Conservation (phyloP, 2,888 invertebrate genomes). For the Rosalia funebris region DNA sequence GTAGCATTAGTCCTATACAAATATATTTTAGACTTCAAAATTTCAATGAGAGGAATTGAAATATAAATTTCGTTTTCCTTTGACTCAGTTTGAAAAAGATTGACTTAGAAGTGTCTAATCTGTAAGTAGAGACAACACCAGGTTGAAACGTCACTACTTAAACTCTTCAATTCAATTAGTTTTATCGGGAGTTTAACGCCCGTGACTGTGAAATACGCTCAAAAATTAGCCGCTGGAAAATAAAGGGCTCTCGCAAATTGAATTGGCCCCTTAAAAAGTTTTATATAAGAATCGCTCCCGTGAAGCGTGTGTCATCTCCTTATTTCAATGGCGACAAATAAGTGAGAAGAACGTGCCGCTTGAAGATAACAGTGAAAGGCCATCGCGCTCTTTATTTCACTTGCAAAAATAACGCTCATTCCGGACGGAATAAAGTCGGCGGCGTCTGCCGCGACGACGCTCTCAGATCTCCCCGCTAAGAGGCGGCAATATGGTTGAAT, state of each 20-base stretch:
- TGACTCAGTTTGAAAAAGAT: too few species aligned
- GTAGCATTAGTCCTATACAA: too few species aligned
- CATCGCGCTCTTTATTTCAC: slow-evolving; percentile 57
- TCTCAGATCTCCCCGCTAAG: slow-evolving; percentile 38
- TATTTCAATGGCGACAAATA: slow-evolving; percentile 52
- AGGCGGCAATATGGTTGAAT: slow-evolving; percentile 45
- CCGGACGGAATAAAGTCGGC: slow-evolving; percentile 47
- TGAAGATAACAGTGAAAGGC: slow-evolving; percentile 57
- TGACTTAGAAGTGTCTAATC: too few species aligned
- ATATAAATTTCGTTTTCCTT: too few species aligned
- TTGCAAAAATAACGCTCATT: slow-evolving; percentile 56
- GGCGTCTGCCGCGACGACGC: slow-evolving; percentile 40
- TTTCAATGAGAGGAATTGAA: too few species aligned
- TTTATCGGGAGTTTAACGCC: slow-evolving; percentile 4
- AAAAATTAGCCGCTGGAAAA: slow-evolving; percentile 27
- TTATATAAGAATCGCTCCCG: slow-evolving; percentile 40
- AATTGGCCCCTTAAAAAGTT: slow-evolving; percentile 34
- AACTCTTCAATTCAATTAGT: slow-evolving; percentile 23
- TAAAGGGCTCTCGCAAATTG: slow-evolving; percentile 24
- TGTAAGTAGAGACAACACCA: not conserved
- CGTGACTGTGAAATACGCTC: slow-evolving; percentile 13
- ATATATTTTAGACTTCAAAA: too few species aligned
- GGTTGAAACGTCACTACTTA: not conserved
- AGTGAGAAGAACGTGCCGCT: slow-evolving; percentile 54
- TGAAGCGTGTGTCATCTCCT: slow-evolving; percentile 48